Evolutionary conservation across 2,797 vertebrate species (phyloP), one percentile per base, ranked within the genome.

Genomic region (Thalassophryne amazonica): DNA sequence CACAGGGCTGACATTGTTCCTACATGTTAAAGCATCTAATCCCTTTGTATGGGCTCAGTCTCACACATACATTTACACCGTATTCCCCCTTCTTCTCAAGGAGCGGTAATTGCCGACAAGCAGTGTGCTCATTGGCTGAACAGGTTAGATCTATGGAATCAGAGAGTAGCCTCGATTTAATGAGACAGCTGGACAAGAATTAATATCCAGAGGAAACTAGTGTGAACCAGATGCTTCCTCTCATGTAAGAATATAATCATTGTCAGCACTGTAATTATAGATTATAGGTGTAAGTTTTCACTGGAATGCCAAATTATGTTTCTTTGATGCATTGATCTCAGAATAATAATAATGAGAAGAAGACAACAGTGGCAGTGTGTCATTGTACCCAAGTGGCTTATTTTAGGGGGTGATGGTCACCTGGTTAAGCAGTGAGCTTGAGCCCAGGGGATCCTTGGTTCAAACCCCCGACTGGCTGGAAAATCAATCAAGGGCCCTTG

Each of bases 1-100:
- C 86, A 86, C 73, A 80, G 81, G 72, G 69, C 66, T 82, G 78
- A 89, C 85, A 88, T 84, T 73, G 83, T 87, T 82, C 84, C 83
- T 78, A 81, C 81, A 76, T 78, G 82, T 85, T 80, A 82, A 80
- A 83, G 73, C 82, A 51, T 70, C 66, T 80, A 69, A 80, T 70
- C 78, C 60, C 67, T 80, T 67, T 69, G 64, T 73, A 61, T 53
- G 33, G 23, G 7, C 65, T 34, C 40, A 3, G 57, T 20, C 50
- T 45, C 36, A 33, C 41, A 34, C 55, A 28, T 2, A 19, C 7
- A 2, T 53, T 30, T 50, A 54, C 46, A 10, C 47, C 38, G 39
- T 1, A 4, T 67, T 43, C 48, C 36, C 37, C 56, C 17, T 31
- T 46, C 51, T 33, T 45, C 50, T 72, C 21, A 7, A 70, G 62